Percentiles rank a stretch among this genome's conserved stretches.
Evolutionary conservation across 2,888 invertebrate genomes (phyloP).

Genomic region (Pasiphila rectangulata): DNA sequence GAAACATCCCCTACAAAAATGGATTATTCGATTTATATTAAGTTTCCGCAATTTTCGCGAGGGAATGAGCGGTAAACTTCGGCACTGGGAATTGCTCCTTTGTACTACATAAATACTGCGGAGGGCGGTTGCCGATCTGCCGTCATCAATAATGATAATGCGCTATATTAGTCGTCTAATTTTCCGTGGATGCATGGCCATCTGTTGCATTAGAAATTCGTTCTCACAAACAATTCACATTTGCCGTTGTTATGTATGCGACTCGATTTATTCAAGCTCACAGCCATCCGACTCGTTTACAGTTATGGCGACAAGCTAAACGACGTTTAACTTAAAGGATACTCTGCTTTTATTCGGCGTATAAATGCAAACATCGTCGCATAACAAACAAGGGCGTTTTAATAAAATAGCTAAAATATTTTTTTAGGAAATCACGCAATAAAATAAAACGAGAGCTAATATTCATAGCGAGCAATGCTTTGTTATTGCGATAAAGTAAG

Average conservation of each 20-base stretch:
- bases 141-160: constrained; percentile 71
- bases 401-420: constrained; percentile 49
- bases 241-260: constrained; percentile 26
- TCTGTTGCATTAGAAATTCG: constrained; percentile 52
- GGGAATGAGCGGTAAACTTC: constrained; percentile 64
- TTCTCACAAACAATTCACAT: constrained; percentile 33
- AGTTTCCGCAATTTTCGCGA: constrained; percentile 78
- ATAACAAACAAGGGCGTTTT: constrained; percentile 47
- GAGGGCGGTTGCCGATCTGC: constrained; percentile 59
- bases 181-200: constrained; percentile 55
- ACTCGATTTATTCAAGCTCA: constrained; percentile 31
- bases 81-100: constrained; percentile 58
- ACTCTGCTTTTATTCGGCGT: constrained; percentile 41
- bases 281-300: constrained; percentile 38
- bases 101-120: constrained; percentile 60
- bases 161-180: constrained; percentile 59
- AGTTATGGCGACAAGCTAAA: constrained; percentile 35
- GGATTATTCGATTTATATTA: constrained; percentile 80
- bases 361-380: constrained; percentile 36
- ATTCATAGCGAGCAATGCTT: constrained; percentile 55
- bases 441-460: constrained; percentile 60
- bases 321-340: constrained; percentile 27
- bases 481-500: constrained; percentile 59
- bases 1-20: constrained; percentile 72
- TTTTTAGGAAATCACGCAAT: constrained; percentile 51